phyloP scores from a whole-genome alignment of 2,797 vertebrate genomes.

The Cercopithecus hamlyni region DNA sequence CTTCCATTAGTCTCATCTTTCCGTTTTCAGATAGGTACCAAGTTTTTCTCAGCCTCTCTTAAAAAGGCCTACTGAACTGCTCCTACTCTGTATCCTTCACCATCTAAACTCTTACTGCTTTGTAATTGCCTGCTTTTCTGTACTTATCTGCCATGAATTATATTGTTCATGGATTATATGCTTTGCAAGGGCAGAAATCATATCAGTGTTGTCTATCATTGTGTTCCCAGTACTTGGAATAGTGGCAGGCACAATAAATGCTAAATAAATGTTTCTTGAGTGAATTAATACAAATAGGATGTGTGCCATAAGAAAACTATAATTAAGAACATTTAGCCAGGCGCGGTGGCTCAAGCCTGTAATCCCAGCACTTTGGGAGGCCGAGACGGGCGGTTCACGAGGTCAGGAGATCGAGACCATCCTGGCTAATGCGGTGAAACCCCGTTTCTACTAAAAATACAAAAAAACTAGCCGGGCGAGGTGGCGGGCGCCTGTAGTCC shows the following conservation, averaged over 20 bases:
- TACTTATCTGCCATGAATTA: not conserved
- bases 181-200: not conserved
- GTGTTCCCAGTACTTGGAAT: not conserved
- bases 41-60: not conserved
- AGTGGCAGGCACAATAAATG: not conserved
- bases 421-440: too few species aligned
- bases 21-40: not conserved
- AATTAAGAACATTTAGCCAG: too few species aligned
- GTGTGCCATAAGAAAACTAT: not conserved
- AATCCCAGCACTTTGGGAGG: too few species aligned
- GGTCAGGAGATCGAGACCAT: too few species aligned
- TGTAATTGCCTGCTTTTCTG: not conserved
- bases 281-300: conserved; percentile 2
- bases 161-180: not conserved
- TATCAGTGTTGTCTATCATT: not conserved
- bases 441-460: too few species aligned
- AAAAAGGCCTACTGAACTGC: not conserved
- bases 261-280: not conserved
- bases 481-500: too few species aligned
- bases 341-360: too few species aligned
- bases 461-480: too few species aligned
- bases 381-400: too few species aligned
- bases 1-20: not conserved
- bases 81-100: not conserved
- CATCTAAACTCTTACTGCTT: not conserved